Base-by-base conservation (phyloP, 2,113 vertebrate genomes). In the Lasiurus borealis region DNA sequence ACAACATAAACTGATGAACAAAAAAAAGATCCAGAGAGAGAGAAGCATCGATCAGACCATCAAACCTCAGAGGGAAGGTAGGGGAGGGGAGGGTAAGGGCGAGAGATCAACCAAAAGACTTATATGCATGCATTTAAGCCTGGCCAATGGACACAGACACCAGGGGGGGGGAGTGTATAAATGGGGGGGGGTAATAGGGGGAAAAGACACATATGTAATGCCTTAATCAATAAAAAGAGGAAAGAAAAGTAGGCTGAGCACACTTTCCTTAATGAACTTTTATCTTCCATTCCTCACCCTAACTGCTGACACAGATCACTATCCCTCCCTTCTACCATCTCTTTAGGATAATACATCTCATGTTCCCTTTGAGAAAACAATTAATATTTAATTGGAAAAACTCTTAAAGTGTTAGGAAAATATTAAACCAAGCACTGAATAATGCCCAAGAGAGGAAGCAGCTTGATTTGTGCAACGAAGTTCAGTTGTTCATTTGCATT, bases 341-440 rank as follows among this genome's bases (percentile, higher is more conserved):
- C 94, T 97, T 98, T 77, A 95, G 94, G 75, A 90, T 95, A 97
- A 98, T 97, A 98, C 97, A 97, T 98, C 95, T 97, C 97, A 97
- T 92, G 96, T 97, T 96, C 95, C 96, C 95, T 98, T 97, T 97
- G 96, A 97, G 95, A 93, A 97, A 95, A 95, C 59, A 95, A 98
- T 98, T 98, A 98, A 98, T 98, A 98, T 98, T 98, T 98, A 98
- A 98, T 98, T 97, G 94, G 59, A 97, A 98, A 98, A 97, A 91
- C 96, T 98, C 94, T 96, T 96, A 96, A 98, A 97, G 97, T 97
- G 90, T 97, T 98, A 97, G 94, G 96, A 98, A 98, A 98, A 98
- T 97, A 98, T 98, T 98, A 95, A 96, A 95, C 80, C 92, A 97
- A 98, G 93, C 88, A 88, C 81, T 83, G 92, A 96, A 92, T 91